A percentile compares a stretch with the other conserved stretches of the same genome.
These are phyloP conservation scores for Silurus asotus DNA, from an alignment of 2,113 vertebrate species.

Conservation along the genomic window DNA sequence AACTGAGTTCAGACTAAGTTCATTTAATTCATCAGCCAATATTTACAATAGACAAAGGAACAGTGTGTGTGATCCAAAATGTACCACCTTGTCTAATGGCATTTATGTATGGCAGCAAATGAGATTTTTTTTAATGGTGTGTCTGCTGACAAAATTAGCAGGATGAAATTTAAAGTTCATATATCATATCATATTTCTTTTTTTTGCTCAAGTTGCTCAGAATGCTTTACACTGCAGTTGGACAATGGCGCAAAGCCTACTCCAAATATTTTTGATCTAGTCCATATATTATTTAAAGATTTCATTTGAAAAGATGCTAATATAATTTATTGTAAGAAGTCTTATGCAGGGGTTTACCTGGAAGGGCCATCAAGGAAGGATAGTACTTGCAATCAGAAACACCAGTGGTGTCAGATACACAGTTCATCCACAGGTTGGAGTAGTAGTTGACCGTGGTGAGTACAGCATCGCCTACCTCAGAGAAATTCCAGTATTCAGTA, in stretches of 20 bases:
- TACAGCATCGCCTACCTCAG: slow-evolving; percentile 82
- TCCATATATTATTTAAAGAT: neutral
- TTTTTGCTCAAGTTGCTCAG: neutral
- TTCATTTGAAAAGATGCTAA: neutral
- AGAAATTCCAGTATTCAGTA: slow-evolving; percentile 93
- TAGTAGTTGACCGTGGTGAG: slow-evolving; percentile 89
- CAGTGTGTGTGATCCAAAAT: neutral
- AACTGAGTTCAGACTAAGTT: too few species aligned
- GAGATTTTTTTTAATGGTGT: neutral
- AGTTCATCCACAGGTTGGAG: slow-evolving; percentile 95
- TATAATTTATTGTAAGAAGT: neutral
- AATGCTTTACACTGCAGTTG: neutral
- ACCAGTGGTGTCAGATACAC: slow-evolving; percentile 89
- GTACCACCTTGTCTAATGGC: neutral
- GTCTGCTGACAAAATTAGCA: neutral
- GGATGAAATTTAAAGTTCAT: neutral
- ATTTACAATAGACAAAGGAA: neutral
- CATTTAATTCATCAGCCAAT: too few species aligned
- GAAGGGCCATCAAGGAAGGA: slow-evolving; percentile 87
- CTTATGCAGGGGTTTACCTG: slow-evolving; percentile 69
- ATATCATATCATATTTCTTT: neutral
- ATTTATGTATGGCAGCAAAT: neutral
- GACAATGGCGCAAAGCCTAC: neutral
- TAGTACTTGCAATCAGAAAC: slow-evolving; percentile 92
- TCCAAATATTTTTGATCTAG: neutral